Evolutionary conservation across 2,113 vertebrate species (phyloP), one percentile per base, ranked within the genome.

Genomic region (Riparia riparia): DNA sequence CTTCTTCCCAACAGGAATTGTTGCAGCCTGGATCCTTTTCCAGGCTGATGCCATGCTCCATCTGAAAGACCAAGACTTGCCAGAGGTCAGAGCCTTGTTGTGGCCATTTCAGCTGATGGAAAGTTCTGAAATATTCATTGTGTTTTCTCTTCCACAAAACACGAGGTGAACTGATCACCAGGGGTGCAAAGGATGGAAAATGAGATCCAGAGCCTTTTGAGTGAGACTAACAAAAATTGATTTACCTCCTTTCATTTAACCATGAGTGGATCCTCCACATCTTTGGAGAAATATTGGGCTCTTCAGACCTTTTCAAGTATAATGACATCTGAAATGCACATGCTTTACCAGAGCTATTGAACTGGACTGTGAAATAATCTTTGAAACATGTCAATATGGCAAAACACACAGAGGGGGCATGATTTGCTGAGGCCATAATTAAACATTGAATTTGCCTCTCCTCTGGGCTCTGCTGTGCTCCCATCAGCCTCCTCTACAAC

Each of bases 381-480:
- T 81, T 78, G 91, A 93, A 95, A 74, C 79, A 56, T 50, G 49
- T 95, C 95, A 88, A 93, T 89, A 93, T 85, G 72, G 96, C 86
- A 74, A 92, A 96, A 96, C 88, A 86, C 93, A 89, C 65, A 79
- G 70, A 92, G 56, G 64, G 86, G n/a, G 28, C 77, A 93, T 92
- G 96, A 98, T 98, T 97, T 97, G 97, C 93, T 47, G 80, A 93
- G 87, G 82, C 97, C 89, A 79, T 97, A 98, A 97, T 97, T 97
- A 98, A 97, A 82, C 58, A 92, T 93, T 91, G 95, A 97, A 93
- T 96, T 81, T 95, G 92, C 93, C 92, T 96, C 93, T 97, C 86
- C 85, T 94, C 78, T 89, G 58, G 83, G 81, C 79, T 97, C 96
- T 45, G 89, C 81, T 80, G 54, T 82, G 34, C 96, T 97, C 91